Conservation (phyloP, 2,113 vertebrate genomes). For the Origma solitaria region DNA sequence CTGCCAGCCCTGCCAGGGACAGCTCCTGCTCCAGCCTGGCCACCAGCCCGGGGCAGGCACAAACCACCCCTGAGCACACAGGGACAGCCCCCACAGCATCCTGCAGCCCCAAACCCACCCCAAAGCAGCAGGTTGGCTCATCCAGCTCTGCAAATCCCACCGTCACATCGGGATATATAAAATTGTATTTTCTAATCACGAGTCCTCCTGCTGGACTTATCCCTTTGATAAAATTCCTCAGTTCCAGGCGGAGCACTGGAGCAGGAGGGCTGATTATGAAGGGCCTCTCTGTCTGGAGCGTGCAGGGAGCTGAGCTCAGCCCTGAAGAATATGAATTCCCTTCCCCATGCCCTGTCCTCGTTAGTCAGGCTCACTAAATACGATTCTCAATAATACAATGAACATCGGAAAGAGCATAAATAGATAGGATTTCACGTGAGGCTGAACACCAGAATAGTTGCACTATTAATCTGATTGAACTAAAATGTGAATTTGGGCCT, state of each 20-base stretch:
- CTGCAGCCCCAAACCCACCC: background rate
- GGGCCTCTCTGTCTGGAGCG: background rate
- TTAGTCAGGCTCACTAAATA: background rate
- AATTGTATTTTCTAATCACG: background rate
- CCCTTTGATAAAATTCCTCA: background rate
- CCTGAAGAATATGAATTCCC: background rate
- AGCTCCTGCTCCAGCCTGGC: background rate
- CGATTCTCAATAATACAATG: background rate
- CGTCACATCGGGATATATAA: rapidly evolving
- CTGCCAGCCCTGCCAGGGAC: no score
- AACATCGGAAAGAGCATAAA: constrained; percentile 6
- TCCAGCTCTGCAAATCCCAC: background rate
- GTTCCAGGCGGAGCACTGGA: background rate
- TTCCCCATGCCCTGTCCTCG: background rate
- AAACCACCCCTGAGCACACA: rapidly evolving
- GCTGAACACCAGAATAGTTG: background rate
- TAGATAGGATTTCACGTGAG: background rate
- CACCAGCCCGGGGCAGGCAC: background rate
- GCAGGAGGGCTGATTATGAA: background rate
- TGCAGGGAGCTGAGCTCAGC: background rate
- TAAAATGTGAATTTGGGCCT: background rate
- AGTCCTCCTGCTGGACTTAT: background rate
- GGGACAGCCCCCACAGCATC: background rate
- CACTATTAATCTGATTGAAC: background rate
- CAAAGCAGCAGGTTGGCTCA: background rate